These are phyloP conservation scores for Trypoxylus dichotomus DNA, from an alignment of 1,140 invertebrate genomes.

Conservation along the genomic window DNA sequence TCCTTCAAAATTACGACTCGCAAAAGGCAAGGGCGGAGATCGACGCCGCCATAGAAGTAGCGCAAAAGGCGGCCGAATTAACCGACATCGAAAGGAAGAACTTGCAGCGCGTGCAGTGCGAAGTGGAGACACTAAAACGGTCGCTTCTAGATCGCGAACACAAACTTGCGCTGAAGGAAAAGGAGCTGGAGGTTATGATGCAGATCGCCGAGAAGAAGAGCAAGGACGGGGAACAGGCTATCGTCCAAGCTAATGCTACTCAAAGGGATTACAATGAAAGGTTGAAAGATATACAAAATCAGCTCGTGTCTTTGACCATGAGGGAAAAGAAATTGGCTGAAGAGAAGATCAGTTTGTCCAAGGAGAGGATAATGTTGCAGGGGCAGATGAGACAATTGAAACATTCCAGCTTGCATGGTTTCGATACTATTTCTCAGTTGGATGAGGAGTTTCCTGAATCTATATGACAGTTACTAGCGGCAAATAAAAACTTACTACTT, in stretches of 20 bases:
- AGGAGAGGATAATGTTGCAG: conserved; percentile 39
- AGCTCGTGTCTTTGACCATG: conserved; percentile 40
- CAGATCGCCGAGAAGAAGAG: conserved; percentile 37
- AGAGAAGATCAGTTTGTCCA: conserved; percentile 49
- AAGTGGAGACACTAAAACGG: conserved; percentile 54
- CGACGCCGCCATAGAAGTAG: conserved; percentile 57
- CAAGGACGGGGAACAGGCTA: conserved; percentile 46
- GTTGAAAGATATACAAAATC: conserved; percentile 45
- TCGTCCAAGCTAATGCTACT: conserved; percentile 48
- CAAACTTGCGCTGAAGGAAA: conserved; percentile 49
- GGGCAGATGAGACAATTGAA: neutral
- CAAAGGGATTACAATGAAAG: conserved; percentile 50
- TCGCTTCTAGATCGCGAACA: conserved; percentile 52
- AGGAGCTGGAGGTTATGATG: conserved; percentile 44
- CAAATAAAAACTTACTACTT: too few relatives aligned
- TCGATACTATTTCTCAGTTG: neutral
- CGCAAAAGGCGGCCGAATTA: conserved; percentile 54
- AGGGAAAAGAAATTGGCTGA: conserved; percentile 50
- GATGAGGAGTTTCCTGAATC: conserved; percentile 13
- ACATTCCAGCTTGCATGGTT: neutral
- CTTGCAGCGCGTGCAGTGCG: conserved; percentile 51
- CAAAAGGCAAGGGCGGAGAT: conserved; percentile 54
- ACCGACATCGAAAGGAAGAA: conserved; percentile 55
- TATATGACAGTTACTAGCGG: neutral
- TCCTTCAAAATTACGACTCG: conserved; percentile 48